Base-by-base conservation (phyloP, 2,797 vertebrate genomes). In the Smutsia temminckii region DNA sequence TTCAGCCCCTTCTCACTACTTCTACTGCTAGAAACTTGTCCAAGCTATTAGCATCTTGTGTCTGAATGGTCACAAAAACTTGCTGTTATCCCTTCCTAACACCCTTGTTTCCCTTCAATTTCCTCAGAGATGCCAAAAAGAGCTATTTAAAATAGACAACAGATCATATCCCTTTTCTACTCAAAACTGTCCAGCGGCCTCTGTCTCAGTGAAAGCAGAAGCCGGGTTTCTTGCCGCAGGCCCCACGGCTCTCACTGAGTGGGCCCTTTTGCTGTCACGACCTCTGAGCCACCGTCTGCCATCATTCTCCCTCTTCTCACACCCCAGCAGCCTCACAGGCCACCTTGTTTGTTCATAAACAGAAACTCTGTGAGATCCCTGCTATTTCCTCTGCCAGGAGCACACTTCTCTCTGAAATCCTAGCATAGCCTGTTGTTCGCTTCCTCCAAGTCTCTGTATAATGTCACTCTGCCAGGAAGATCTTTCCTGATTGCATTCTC, bases 171-270 rank as follows among this genome's bases (percentile, higher is more conserved):
- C 37, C 64, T 81, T 37, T 89, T 84, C 29, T 29, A 37, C 29
- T 80, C 11, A 77, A 53, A 86, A 81, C 8, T 71, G 8, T 77
- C 34, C 40, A 63, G 1, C 27, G 18, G n/a, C 8, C 51, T 77
- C 37, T 77, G 18, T 64, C 37, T 95, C 46, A 29, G 42, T 78
- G 32, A 85, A 94, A 92, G 40, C 20, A 87, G 81, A 69, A 90
- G 17, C 5, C 85, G 71, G 1, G 34, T 85, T 34, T 75, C 90
- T 49, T 53, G 69, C 2, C 80, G 32, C 7, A 1, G 5, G 10
- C 53, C 29, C 20, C 25, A 55, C 69, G 32, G 29, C 18, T 49
- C 0, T 63, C 42, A 59, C 0, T 51, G 20, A 51, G 55, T 14
- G 32, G 2, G 2, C 4, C 6, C 29, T 8, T 66, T 49, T 27